Conservation (phyloP, 1,140 invertebrate species). For the Gyrodactylus salaris region DNA sequence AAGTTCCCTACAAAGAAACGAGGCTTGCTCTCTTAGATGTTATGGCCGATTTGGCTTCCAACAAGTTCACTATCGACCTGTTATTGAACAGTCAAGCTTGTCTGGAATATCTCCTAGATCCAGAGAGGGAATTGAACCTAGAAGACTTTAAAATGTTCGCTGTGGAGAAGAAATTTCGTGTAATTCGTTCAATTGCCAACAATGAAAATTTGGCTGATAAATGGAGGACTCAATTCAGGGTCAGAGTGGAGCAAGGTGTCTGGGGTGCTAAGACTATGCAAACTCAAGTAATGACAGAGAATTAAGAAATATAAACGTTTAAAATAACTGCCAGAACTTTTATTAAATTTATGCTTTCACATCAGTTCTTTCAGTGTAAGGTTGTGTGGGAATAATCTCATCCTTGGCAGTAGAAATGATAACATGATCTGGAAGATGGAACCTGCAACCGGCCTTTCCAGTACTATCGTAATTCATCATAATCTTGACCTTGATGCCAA, state of each 20-base stretch:
- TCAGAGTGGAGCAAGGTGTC: background rate
- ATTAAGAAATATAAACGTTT: background rate
- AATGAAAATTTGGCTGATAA: background rate
- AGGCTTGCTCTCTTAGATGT: background rate
- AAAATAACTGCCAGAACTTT: no score
- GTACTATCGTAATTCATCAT: constrained; percentile 90
- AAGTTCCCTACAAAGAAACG: background rate
- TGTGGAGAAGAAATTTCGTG: background rate
- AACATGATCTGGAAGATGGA: constrained; percentile 77
- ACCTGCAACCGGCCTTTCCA: constrained; percentile 82
- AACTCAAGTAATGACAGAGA: background rate
- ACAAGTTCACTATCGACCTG: background rate
- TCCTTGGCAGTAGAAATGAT: constrained; percentile 65
- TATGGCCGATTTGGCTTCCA: background rate
- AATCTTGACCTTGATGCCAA: constrained; percentile 86
- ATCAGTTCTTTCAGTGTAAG: background rate
- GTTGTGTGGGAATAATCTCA: background rate
- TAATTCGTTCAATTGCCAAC: background rate
- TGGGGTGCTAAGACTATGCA: background rate
- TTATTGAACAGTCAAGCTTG: background rate
- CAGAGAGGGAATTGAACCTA: background rate
- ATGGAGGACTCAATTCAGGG: background rate
- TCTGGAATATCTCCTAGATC: background rate
- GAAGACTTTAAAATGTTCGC: background rate
- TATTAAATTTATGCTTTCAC: background rate